Conservation (phyloP, 1,140 invertebrate genomes). For the Habropoda laboriosa region DNA sequence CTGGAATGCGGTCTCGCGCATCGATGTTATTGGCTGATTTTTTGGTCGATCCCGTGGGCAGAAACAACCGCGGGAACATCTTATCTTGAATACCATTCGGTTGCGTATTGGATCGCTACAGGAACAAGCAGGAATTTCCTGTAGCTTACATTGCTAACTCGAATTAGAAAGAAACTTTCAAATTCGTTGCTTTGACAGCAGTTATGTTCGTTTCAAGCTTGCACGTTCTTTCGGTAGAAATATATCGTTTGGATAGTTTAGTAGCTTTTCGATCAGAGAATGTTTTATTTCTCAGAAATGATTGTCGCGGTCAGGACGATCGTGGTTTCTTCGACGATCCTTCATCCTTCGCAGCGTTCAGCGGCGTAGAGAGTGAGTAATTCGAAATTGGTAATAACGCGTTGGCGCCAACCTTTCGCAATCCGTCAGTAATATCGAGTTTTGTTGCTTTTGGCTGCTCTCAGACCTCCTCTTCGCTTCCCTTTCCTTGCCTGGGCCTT, state of each 20-base stretch:
- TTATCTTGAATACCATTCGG: constrained; percentile 22
- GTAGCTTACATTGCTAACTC: too few species aligned
- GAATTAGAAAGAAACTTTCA: too few species aligned
- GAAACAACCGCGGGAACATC: constrained; percentile 43
- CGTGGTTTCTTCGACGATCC: constrained; percentile 54
- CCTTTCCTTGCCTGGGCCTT: constrained; percentile 2
- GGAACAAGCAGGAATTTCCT: too few species aligned
- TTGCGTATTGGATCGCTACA: background rate
- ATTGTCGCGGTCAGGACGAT: constrained; percentile 32
- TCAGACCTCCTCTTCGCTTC: constrained; percentile 35
- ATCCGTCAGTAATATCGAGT: constrained; percentile 80
- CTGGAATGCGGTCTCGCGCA: constrained; percentile 74
- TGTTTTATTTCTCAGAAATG: too few species aligned
- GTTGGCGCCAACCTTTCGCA: constrained; percentile 81
- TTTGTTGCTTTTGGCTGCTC: constrained; percentile 75
- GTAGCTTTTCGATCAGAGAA: too few species aligned
- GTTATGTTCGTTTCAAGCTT: background rate
- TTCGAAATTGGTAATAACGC: constrained; percentile 83
- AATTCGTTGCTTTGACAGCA: too few species aligned
- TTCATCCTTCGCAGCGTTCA: constrained; percentile 72
- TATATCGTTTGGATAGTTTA: too few species aligned
- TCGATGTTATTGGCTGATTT: constrained; percentile 74
- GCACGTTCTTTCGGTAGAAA: too few species aligned
- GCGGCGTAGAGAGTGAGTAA: constrained; percentile 70
- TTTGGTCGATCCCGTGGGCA: constrained; percentile 51